These are phyloP conservation scores for Erpobdella octoculata DNA, from an alignment of 2,888 invertebrate species.

Conservation along the genomic window DNA sequence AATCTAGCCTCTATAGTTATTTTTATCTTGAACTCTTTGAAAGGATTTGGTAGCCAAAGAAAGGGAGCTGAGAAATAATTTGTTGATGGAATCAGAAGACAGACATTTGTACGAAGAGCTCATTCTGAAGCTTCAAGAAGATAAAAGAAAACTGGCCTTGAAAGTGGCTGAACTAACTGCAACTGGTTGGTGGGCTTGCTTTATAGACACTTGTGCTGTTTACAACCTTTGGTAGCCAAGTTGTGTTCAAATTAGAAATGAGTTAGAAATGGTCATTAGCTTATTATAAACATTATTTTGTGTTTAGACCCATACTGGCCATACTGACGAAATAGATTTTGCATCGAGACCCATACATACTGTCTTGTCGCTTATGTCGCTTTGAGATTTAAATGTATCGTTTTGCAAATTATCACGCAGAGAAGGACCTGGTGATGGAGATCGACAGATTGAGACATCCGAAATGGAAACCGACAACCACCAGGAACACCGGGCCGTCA, in stretches of 20 bases:
- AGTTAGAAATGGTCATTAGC: background rate
- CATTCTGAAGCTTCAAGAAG: conserved; percentile 47
- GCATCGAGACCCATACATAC: too few species aligned
- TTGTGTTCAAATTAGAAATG: too few species aligned
- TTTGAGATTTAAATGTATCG: background rate
- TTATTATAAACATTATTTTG: too few species aligned
- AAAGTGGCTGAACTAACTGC: conserved; percentile 48
- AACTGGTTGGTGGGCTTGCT: conserved; percentile 50
- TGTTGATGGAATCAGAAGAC: conserved; percentile 42
- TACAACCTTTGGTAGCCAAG: too few species aligned
- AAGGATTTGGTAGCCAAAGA: conserved; percentile 37
- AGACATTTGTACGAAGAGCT: conserved; percentile 44
- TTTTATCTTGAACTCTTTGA: background rate
- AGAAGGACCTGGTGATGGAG: conserved; percentile 51
- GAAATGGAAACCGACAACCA: conserved; percentile 30
- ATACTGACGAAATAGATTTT: too few species aligned
- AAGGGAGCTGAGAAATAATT: conserved; percentile 40
- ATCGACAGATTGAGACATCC: conserved; percentile 49
- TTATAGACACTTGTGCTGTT: too few species aligned
- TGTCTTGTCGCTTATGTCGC: too few species aligned
- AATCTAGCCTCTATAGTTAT: background rate
- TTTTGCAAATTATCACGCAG: conserved; percentile 40
- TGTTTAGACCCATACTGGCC: too few species aligned
- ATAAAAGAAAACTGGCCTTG: conserved; percentile 47
- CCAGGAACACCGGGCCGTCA: background rate